phyloP scores from a whole-genome alignment of 2,113 vertebrate species.

The Indri indri region DNA sequence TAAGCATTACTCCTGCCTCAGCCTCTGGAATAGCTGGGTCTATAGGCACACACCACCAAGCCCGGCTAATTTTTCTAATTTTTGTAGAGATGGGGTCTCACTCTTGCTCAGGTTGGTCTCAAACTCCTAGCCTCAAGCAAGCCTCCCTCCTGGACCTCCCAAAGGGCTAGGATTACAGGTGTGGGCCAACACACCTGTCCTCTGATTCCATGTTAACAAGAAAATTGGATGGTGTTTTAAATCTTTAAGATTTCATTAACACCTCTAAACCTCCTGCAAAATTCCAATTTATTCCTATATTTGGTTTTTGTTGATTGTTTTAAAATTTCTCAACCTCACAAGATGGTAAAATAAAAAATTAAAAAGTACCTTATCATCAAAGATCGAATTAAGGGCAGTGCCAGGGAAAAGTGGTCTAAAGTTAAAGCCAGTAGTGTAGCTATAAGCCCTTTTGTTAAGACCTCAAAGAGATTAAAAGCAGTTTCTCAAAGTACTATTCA shows the following conservation, averaged over 20 bases:
- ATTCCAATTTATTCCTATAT: not conserved
- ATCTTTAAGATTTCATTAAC: not conserved
- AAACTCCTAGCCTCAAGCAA: too few species aligned
- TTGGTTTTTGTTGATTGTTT: not conserved
- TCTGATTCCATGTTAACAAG: not conserved
- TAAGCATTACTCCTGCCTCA: too few species aligned
- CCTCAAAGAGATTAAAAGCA: not conserved
- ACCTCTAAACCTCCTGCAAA: not conserved
- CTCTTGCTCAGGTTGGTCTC: too few species aligned
- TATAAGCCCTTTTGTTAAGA: not conserved
- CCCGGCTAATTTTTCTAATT: too few species aligned
- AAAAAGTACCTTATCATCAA: not conserved
- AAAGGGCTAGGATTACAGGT: too few species aligned
- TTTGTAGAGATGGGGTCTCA: too few species aligned
- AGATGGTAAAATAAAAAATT: not conserved
- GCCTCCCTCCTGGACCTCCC: too few species aligned
- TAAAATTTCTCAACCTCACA: not conserved
- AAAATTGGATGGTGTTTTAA: not conserved
- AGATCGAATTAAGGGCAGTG: not conserved
- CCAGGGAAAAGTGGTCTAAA: not conserved
- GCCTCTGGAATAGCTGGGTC: too few species aligned
- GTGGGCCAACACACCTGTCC: too few species aligned
- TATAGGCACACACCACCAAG: too few species aligned
- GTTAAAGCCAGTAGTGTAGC: not conserved
- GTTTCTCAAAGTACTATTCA: not conserved